A percentile compares a stretch with the other conserved stretches of the same genome.
These are phyloP conservation scores for Drosophila anomelani DNA, from an alignment of 2,888 invertebrate species.

Conservation along the genomic window DNA sequence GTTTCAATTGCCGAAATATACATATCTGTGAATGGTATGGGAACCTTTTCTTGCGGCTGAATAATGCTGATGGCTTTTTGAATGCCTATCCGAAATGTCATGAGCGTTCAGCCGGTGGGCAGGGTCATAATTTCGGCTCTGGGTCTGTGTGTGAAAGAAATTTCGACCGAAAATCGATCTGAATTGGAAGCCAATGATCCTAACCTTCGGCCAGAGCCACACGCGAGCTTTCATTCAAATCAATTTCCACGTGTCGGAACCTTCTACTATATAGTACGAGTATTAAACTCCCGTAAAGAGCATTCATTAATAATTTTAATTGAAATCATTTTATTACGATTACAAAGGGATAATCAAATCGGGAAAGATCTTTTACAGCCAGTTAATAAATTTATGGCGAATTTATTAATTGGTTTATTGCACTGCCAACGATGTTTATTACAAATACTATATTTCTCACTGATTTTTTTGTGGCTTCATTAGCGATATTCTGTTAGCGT, in stretches of 20 bases:
- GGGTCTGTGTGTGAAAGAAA: constrained; percentile 38
- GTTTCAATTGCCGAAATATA: constrained; percentile 62
- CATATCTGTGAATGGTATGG: constrained; percentile 60
- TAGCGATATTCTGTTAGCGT: constrained; percentile 59
- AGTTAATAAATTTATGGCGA: constrained; percentile 41
- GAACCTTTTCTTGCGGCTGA: constrained; percentile 26
- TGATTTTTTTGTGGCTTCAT: constrained; percentile 13
- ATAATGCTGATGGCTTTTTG: constrained; percentile 68
- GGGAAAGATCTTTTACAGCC: constrained; percentile 25
- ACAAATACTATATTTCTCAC: constrained; percentile 23
- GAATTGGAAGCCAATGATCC: constrained; percentile 32
- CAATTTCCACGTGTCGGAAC: constrained; percentile 21
- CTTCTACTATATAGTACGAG: constrained; percentile 6
- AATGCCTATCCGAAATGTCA: constrained; percentile 71
- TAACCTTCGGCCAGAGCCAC: constrained; percentile 19
- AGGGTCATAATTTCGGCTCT: constrained; percentile 56
- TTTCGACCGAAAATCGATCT: constrained; percentile 26
- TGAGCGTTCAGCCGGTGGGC: constrained; percentile 61
- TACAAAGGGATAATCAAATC: constrained; percentile 41
- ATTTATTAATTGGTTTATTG: constrained; percentile 70
- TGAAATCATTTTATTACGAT: constrained; percentile 28
- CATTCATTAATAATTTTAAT: constrained; percentile 23
- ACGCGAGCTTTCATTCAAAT: neutral
- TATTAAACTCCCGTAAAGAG: constrained; percentile 13
- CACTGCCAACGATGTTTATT: constrained; percentile 50